A percentile compares a stretch with the other conserved stretches of the same genome.
Conservation (phyloP, 2,888 invertebrate genomes). For the Eupithecia tripunctaria region DNA sequence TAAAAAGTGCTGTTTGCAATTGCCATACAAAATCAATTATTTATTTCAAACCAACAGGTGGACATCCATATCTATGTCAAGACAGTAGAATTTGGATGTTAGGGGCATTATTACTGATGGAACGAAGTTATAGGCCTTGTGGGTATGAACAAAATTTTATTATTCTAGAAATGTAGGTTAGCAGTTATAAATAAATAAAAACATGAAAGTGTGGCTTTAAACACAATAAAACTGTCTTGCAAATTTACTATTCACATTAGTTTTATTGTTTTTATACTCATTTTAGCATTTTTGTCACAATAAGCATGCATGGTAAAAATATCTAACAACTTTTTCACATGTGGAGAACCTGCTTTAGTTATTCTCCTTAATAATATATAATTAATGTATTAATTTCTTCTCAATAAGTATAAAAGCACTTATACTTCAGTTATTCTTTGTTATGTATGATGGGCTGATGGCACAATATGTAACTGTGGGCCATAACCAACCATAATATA, state of each 20-base stretch:
- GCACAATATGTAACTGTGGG: not conserved
- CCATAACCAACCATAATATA: not conserved
- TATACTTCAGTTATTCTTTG: not conserved
- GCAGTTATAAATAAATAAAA: not conserved
- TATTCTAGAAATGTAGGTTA: slow-evolving; percentile 22
- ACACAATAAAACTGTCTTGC: not conserved
- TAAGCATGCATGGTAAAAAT: not conserved
- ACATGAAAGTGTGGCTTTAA: not conserved
- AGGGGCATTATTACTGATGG: slow-evolving; percentile 32
- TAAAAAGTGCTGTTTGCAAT: not conserved
- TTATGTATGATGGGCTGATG: too few relatives aligned
- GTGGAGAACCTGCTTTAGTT: not conserved
- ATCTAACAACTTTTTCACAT: not conserved
- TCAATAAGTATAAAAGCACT: not conserved
- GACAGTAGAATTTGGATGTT: slow-evolving; percentile 34
- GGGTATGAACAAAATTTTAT: slow-evolving; percentile 30
- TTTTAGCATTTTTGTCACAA: not conserved
- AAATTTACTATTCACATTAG: not conserved
- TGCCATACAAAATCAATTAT: slow-evolving; percentile 18
- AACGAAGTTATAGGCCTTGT: slow-evolving; percentile 36
- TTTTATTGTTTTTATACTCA: not conserved
- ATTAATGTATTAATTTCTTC: not conserved
- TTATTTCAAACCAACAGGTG: slow-evolving; percentile 37
- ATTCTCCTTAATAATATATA: not conserved
- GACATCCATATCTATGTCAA: slow-evolving; percentile 34